A percentile compares a stretch with the other conserved stretches of the same genome.
Conservation (phyloP, 2,888 invertebrate species). For the Anaspis maculata region DNA sequence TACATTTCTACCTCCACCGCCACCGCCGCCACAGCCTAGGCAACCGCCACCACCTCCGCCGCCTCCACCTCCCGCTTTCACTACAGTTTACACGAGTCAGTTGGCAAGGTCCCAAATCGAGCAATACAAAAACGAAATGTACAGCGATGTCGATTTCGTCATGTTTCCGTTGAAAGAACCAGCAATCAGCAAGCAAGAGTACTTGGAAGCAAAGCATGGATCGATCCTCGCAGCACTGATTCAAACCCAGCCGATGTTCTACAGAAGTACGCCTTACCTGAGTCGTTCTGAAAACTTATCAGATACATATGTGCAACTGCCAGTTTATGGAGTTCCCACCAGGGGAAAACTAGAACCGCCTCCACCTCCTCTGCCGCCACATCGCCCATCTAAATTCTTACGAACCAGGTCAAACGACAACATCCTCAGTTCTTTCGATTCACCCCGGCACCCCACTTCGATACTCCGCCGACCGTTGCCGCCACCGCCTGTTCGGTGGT, state of each 20-base stretch:
- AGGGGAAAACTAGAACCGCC: slow-evolving; percentile 53
- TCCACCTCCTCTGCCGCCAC: slow-evolving; percentile 57
- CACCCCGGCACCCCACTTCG: slow-evolving; percentile 47
- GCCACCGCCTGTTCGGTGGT: slow-evolving; percentile 43
- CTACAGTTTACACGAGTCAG: slow-evolving; percentile 64
- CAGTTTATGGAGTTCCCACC: slow-evolving; percentile 60
- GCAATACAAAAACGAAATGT: slow-evolving; percentile 81
- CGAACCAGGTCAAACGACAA: slow-evolving; percentile 76
- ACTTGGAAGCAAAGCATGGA: slow-evolving; percentile 79
- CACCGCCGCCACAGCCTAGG: slow-evolving; percentile 56
- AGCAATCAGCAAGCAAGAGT: slow-evolving; percentile 82
- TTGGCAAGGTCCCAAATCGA: slow-evolving; percentile 70
- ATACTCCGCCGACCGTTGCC: slow-evolving; percentile 49
- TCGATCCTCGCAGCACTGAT: slow-evolving; percentile 59
- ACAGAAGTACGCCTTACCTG: slow-evolving; percentile 74
- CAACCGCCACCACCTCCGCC: slow-evolving; percentile 43
- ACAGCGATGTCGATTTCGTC: slow-evolving; percentile 86
- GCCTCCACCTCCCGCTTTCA: slow-evolving; percentile 56
- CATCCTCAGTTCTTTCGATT: slow-evolving; percentile 60
- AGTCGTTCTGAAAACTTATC: slow-evolving; percentile 72
- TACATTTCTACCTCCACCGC: slow-evolving; percentile 50
- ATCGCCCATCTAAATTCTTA: slow-evolving; percentile 51
- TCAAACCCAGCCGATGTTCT: slow-evolving; percentile 64
- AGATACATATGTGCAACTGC: slow-evolving; percentile 64
- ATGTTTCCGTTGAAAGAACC: slow-evolving; percentile 87